Evolutionary conservation across 2,888 invertebrate species (phyloP), one percentile per base, ranked within the genome.

Genomic region (Xylota segnis): DNA sequence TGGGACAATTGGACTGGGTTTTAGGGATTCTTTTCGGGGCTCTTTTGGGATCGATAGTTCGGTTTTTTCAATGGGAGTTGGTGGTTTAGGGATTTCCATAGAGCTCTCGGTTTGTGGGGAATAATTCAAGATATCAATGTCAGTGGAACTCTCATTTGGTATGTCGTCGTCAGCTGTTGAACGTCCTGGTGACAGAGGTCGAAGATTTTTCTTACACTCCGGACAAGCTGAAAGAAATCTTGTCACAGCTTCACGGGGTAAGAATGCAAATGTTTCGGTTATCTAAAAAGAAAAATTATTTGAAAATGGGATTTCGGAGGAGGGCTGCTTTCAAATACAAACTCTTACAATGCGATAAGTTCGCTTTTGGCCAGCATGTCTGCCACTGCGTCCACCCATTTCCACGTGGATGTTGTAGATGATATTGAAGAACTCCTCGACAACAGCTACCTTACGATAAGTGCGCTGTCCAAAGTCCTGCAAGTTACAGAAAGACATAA

Each of bases 381-480:
- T 97, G 75, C 98, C 98, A 66, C 96, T 96, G 88, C 97, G 94
- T 66, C 98, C 98, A 91, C 98, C 98, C 90, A 97, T 94, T 91
- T 98, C 98, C 71, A 98, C 98, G 92, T 98, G 98, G 14, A 98
- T 97, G 65, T 96, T 96, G 93, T 98, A 98, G 90, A 98, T 98
- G 88, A 98, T 98, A 91, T 98, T 97, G 92, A 98, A 98, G 93
- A 98, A 98, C 91, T 98, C 97, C 93, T 98, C 98, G n/a, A 98
- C 98, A 43, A 98, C 96, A 0, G 98, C 98, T 58, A 98, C 98
- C 91, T 97, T 96, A 90, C 98, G 96, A 93, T 96, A 98, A 14
- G 96, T 95, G 70, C 96, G 95, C 78, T 96, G 95, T 87, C 95
- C 95, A 89, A 95, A 94, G 90, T 95, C 95, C 96, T 96, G 94